Conservation (phyloP, 23 tunicate species). For the Trididemnum clinides region DNA sequence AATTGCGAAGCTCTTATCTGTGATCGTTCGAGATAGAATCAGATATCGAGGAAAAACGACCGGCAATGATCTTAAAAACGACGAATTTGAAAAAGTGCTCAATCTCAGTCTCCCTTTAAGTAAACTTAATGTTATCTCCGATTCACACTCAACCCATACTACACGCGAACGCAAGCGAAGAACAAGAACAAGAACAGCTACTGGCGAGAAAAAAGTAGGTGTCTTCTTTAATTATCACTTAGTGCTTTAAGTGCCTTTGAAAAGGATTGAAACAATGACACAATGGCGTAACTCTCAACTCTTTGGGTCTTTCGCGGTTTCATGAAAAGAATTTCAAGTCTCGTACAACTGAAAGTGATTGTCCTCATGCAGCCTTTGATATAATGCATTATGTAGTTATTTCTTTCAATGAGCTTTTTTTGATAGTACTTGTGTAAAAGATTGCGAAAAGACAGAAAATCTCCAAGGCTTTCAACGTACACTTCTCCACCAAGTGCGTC, state of each 20-base stretch:
- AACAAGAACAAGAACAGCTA: slow-evolving; percentile 14
- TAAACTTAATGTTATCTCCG: background rate
- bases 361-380: no score
- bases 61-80: background rate
- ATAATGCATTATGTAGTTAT: no score
- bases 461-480: background rate
- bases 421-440: background rate
- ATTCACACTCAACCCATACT: background rate
- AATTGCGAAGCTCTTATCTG: slow-evolving; percentile 45
- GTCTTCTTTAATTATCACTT: slow-evolving; percentile 4
- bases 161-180: slow-evolving; percentile 29
- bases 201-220: slow-evolving; percentile 32
- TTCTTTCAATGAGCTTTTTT: no score
- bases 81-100: slow-evolving; percentile 28
- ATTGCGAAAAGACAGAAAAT: slow-evolving; percentile 9
- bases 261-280: no score
- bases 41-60: background rate
- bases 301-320: no score
- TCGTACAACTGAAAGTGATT: no score
- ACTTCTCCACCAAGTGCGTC: background rate
- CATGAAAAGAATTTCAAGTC: no score
- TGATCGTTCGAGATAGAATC: slow-evolving; percentile 22
- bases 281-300: no score
- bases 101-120: background rate
- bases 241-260: background rate